Evolutionary conservation across 2,113 vertebrate species (phyloP), one percentile per base, ranked within the genome.

Genomic region (Raphicerus campestris): DNA sequence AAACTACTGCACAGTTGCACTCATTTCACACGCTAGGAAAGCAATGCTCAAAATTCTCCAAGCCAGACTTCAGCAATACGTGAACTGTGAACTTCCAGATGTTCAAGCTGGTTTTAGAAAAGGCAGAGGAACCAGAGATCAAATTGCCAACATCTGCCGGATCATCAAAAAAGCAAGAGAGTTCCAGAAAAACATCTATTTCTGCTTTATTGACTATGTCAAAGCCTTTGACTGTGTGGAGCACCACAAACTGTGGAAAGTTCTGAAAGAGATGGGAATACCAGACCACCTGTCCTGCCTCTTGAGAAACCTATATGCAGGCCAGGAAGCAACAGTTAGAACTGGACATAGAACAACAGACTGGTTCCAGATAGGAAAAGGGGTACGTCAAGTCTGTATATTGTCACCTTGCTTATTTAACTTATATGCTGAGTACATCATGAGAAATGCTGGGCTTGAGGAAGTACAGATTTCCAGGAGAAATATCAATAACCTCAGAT

Each of bases 121-220:
- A 63, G 30, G 30, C 30, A 32, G 15, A 63, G 15, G 61, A 63
- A 63, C 30, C 14, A 63, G 61, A 63, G 15, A 63, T 32, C 61
- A 63, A 63, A 63, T 63, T 63, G 61, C 30, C 61, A 32, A 32
- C 3, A 32, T 16, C 7, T 0, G 0, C 7, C 32, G 61, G 61
- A 63, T 32, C 61, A 63, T 32, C 0, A 0, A 63, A 17, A 32
- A 32, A 8, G 1, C 30, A 32, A 63, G 3, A 61, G 6, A 32
- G 30, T 32, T 63, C 60, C 3, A 32, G 30, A 32, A 7, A 63
- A 63, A 32, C 61, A 63, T 63, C 15, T 32, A 63, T 63, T 32
- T 63, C 55, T 63, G 28, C 61, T 63, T 63, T 63, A 63, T 32
- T 8, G 15, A 63, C 15, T 1, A 63, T 17, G 61, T 7, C 60